Conservation (phyloP, 1,140 invertebrate species). For the Mesaphorura yosii region DNA sequence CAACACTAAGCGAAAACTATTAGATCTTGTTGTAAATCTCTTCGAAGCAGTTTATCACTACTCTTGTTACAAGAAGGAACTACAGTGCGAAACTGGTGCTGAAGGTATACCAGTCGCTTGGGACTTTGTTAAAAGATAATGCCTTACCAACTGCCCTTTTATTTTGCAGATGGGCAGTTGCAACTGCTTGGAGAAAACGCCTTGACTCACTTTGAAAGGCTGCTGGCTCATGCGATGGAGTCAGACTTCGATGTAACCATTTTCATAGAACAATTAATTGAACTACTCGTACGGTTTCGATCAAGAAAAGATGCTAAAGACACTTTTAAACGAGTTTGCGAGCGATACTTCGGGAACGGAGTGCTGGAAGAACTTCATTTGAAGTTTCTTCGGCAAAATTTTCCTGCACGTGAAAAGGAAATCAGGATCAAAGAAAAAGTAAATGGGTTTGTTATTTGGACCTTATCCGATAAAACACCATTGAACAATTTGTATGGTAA, state of each 20-base stretch:
- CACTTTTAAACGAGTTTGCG: conserved; percentile 4
- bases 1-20: conserved; percentile 7
- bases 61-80: conserved; percentile 8
- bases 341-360: conserved; percentile 10
- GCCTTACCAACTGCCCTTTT: neutral
- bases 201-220: conserved; percentile 6
- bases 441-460: too few species aligned
- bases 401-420: conserved; percentile 9
- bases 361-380: conserved; percentile 18
- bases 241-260: conserved; percentile 13
- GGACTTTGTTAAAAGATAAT: neutral
- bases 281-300: conserved; percentile 6
- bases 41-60: conserved; percentile 3
- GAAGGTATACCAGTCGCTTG: neutral
- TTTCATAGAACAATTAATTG: conserved; percentile 20
- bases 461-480: neutral
- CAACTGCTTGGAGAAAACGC: conserved; percentile 5
- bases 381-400: conserved; percentile 16
- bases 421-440: neutral
- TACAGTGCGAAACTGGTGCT: neutral
- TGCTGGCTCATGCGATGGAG: neutral
- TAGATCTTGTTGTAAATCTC: conserved; percentile 5
- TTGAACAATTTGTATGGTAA: neutral
- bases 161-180: neutral
- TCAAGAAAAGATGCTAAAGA: conserved; percentile 3